Base-by-base conservation (phyloP, 2,797 vertebrate species). In the Ctenopoma multispine region DNA sequence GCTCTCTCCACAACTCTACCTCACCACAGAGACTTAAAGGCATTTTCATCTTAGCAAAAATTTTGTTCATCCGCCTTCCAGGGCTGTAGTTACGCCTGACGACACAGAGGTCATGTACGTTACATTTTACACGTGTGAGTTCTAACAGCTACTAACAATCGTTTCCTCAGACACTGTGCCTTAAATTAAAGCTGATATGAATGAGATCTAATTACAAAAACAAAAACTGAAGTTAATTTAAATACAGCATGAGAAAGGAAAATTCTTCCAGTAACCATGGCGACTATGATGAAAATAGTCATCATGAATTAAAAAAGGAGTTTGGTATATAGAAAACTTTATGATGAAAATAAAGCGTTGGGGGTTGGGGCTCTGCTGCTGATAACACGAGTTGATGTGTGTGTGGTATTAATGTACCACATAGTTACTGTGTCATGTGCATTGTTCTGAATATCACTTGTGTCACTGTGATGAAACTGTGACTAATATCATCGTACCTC, bases 401-500 rank as follows among this genome's bases (percentile, higher is more conserved):
- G 23, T 65, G 66, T 84, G 55, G 20, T 58, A 50, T 69, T 73
- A 69, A 61, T 66, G 17, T 41, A 9, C 34, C 34, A 36, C 51
- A 21, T 34, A 62, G 48, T 79, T 29, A 63, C 44, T 77, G 82
- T 82, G 76, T 82, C 50, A 18, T 60, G 50, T 82, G 59, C 55
- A 47, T 82, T 47, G 46, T 69, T 80, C 55, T 69, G 65, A 68
- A 53, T 56, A 62, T 65, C 41, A 48, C 56, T 56, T 55, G 59
- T 80, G 59, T 80, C 69, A 67, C 57, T 64, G 77, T 82, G 76
- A 75, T n/a, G 56, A 74, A 21, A 23, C 54, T 74, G 80, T 73
- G 78, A 85, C 82, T 84, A 86, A 87, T 76, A 64, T 60, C 73
- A 79, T 76, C 67, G 67, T 79, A 7, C 55, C 55, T 75, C 50